A percentile compares a stretch with the other conserved stretches of the same genome.
Evolutionary conservation across 2,113 vertebrate genomes (phyloP).

Genomic region (Vimba vimba): DNA sequence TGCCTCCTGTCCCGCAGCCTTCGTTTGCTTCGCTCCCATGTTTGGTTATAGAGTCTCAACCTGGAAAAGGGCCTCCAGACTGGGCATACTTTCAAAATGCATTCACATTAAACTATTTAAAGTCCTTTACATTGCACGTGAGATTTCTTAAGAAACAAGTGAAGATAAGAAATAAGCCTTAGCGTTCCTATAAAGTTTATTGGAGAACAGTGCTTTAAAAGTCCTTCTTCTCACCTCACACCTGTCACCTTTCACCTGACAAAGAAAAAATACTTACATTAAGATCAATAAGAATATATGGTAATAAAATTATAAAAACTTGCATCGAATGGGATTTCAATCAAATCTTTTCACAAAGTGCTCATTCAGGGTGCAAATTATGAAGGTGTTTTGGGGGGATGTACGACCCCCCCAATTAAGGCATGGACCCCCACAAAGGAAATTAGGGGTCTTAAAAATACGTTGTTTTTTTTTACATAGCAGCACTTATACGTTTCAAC

Average conservation of each 20-base stretch:
- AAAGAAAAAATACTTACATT: neutral
- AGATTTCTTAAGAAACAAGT: neutral
- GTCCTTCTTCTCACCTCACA: neutral
- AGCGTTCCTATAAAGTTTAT: neutral
- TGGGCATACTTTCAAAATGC: slow-evolving; percentile 19
- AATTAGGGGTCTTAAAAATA: neutral
- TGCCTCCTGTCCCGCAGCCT: slow-evolving; percentile 77
- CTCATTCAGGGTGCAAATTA: neutral
- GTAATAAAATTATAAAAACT: neutral
- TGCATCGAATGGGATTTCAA: neutral
- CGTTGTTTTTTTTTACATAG: neutral
- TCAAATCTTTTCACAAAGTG: neutral
- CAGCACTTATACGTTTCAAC: neutral
- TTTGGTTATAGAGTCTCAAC: slow-evolving; percentile 9
- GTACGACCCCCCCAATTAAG: neutral
- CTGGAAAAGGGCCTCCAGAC: neutral
- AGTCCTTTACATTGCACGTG: neutral
- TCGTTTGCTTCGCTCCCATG: slow-evolving; percentile 94
- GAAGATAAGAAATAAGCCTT: neutral
- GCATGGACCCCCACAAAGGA: neutral
- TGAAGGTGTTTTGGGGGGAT: neutral
- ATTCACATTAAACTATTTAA: slow-evolving; percentile 14
- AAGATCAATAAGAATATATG: neutral
- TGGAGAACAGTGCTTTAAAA: neutral
- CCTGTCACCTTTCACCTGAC: neutral